Evolutionary conservation across 2,888 invertebrate genomes (phyloP), one percentile per base, ranked within the genome.

Genomic region (Liodrosophila aerea): DNA sequence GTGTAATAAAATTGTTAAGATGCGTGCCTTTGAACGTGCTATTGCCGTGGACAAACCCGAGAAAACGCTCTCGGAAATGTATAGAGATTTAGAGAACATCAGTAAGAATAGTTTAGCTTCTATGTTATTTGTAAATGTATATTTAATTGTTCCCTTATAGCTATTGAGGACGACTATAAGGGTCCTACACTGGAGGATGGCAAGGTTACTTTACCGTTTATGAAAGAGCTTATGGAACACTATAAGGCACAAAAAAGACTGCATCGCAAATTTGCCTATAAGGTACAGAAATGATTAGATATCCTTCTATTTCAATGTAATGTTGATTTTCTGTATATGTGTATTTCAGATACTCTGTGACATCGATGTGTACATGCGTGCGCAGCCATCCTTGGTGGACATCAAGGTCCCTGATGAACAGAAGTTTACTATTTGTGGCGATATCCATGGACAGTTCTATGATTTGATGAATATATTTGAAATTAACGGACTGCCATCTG

Each of bases 381-480:
- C 92, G 50, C 96, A 95, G 87, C 95, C 97, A 16, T 95, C 98
- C 7, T 91, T 99, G 72, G 93, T 99, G 1, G 96, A 99, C 88
- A 95, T 99, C 52, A 92, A 92, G 64, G 96, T 99, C 73, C 94
- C 94, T 1, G 95, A 95, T 85, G 93, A 95, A 29, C 92, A 94
- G 62, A 98, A 98, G 91, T 99, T 99, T 90, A 99, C 99, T 36
- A 96, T 99, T 46, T 99, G 99, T 90, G 99, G 99, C 8, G 99
- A 99, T 90, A 97, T 99, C 74, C 99, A 99, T 89, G 99, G 99
- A 51, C 99, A 99, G 91, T 99, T 94, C 92, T 99, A 97, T 89
- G 99, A 99, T 91, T 92, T 99, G 63, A 94, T 98, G 93, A 98
- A 99, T 90, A 98, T 99, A 86, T 99, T 99, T 91, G 93, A 97